Conservation (phyloP, 2,113 vertebrate species). For the Grantiella picta region DNA sequence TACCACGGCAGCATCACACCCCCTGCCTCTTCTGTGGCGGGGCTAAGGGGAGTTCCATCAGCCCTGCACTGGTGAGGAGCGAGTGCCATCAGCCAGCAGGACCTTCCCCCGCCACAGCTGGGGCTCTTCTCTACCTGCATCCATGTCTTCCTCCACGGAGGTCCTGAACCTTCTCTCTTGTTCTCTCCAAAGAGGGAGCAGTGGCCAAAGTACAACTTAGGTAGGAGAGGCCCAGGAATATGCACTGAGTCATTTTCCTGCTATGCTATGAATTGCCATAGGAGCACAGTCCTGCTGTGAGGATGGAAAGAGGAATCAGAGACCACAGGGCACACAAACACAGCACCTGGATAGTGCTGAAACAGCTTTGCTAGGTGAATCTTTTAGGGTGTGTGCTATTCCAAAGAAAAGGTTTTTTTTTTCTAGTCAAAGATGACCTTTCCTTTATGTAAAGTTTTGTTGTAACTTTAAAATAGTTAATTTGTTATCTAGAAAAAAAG, state of each 20-base stretch:
- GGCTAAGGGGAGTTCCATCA: background rate
- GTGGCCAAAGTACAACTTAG: background rate
- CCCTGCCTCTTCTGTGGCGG: background rate
- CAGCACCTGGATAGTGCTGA: background rate
- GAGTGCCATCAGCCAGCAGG: background rate
- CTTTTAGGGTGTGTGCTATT: background rate
- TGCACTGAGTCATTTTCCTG: fast-evolving
- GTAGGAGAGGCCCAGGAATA: background rate
- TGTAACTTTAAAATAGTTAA: background rate
- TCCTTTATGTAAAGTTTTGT: background rate
- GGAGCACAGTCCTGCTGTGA: background rate
- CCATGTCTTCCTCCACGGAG: fast-evolving
- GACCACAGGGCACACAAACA: background rate
- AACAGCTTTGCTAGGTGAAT: background rate
- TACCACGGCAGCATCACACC: fast-evolving
- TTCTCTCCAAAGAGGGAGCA: background rate
- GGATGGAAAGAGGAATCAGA: background rate
- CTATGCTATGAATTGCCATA: background rate
- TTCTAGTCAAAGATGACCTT: background rate
- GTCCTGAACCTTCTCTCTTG: background rate
- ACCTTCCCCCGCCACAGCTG: background rate
- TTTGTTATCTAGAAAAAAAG: background rate
- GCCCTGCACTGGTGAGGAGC: background rate
- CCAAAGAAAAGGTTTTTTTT: background rate
- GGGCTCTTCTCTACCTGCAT: background rate